Percentiles rank a stretch among this genome's conserved stretches.
Conservation (phyloP, 2,113 vertebrate species). For the Urocolius indicus region DNA sequence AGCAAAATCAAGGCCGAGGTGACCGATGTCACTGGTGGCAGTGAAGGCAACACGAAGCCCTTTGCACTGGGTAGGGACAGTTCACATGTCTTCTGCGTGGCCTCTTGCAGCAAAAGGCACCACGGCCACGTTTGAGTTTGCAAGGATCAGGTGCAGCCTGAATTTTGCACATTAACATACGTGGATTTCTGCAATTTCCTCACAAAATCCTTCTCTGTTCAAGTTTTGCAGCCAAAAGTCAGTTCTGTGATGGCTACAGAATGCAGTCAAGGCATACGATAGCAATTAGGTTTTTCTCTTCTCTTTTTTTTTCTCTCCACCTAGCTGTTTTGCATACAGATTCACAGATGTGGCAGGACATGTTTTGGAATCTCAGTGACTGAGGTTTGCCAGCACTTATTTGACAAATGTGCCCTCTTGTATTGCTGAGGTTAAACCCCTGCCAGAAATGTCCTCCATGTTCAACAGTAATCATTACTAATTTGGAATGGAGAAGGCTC, state of each 20-base stretch:
- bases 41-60: neutral
- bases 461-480: neutral
- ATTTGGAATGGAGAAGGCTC: neutral
- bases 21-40: neutral
- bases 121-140: neutral
- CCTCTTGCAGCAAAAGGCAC: neutral
- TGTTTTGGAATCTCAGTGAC: neutral
- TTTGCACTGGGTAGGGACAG: fast-evolving
- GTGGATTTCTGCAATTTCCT: neutral
- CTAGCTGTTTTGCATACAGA: neutral
- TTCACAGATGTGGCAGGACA: neutral
- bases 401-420: slow-evolving; percentile 30
- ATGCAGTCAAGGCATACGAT: neutral
- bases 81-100: neutral
- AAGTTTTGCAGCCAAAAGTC: neutral
- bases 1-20: neutral
- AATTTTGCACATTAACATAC: neutral
- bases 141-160: neutral
- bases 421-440: neutral
- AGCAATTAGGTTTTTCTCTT: neutral
- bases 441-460: slow-evolving; percentile 17
- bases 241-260: neutral
- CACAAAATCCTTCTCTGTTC: neutral
- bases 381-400: slow-evolving; percentile 7
- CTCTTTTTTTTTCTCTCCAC: neutral